Base-by-base conservation (phyloP, 2,797 vertebrate species). In the Myotis pilosus region DNA sequence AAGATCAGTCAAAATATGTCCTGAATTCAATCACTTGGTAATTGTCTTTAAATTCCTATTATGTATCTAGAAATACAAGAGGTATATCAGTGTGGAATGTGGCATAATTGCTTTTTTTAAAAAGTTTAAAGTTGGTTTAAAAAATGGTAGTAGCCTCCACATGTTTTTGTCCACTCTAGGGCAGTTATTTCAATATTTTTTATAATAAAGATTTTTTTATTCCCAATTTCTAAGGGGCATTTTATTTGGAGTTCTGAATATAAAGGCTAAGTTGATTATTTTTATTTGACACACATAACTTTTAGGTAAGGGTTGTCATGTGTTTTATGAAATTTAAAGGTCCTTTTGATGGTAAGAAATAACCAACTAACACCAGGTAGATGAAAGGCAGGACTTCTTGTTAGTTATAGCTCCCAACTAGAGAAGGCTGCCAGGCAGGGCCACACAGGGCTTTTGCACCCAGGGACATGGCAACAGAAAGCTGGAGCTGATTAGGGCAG, bases 131-230 rank as follows among this genome's bases (percentile, higher is more conserved):
- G 8, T 33, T 93, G 53, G 12, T 49, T 33, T 6, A 15, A 71
- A 71, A 86, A 53, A 68, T 57, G 33, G 19, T 66, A 49, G 12
- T 9, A 74, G n/a, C 8, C 22, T 53, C n/a, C 10, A 23, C n/a
- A 68, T 89, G 64, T 91, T 79, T 90, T 80, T 93, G 47, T 62
- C 23, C 36, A 25, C 12, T 75, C 33, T 12, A 64, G 8, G 25
- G 25, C 5, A 84, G 28, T 81, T 79, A 91, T 72, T 86, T 82
- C 44, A 87, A 82, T 12, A 3, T 88, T 92, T 94, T 91, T 87
- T 3, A 91, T 91, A 76, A 23, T n/a, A n/a, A 89, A 68, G 41
- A 62, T 85, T 22, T 62, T 60, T 60, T 83, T 64, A n/a, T 69
- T 92, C 6, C 28, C 33, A 66, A 76, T 74, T 86, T 76, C 57